Base-by-base conservation (phyloP, 1,140 invertebrate genomes). In the Heliothis virescens region DNA sequence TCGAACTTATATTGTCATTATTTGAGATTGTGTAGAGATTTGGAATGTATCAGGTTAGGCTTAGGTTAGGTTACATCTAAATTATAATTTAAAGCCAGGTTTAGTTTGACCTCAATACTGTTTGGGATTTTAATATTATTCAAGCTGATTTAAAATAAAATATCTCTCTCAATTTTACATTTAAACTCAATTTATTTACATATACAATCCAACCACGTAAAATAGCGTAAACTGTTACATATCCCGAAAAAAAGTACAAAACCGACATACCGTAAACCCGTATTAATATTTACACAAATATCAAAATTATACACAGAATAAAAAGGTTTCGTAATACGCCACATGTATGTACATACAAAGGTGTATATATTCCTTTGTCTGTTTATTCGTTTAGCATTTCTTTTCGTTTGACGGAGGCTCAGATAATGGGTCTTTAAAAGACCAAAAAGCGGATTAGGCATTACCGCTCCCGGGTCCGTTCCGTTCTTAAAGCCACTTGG, bases 351-450 rank as follows among this genome's bases (percentile, higher is more conserved):
- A 69, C 65, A 52, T 69, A 52, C 18, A 69, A 69, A 69, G 65
- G 65, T 69, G 65, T 69, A 69, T 3, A 21, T 50, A 67, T 55
- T 50, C 69, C 55, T 76, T 80, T 80, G 79, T 80, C 79, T 80
- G 72, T 75, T 76, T 80, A 80, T 80, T 59, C 73, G 65, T 62
- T 76, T 67, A 81, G 75, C 67, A 57, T 75, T 75, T 81, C 79
- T 81, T 81, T 81, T 67, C 65, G 75, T 77, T 65, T 81, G 79
- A 77, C 75, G 69, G 53, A 55, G 59, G 65, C 65, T 34, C 63
- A 77, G 57, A 81, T 81, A 81, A 81, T 81, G 79, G 79, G 16
- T 63, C 79, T 76, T 75, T 77, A 77, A 81, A 77, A 81, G 74
- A 63, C 79, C 79, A 57, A 69, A 81, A 80, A 81, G 74, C 50